Evolutionary conservation across 2,797 vertebrate genomes (phyloP).

Genomic region (Cuniculus paca): DNA sequence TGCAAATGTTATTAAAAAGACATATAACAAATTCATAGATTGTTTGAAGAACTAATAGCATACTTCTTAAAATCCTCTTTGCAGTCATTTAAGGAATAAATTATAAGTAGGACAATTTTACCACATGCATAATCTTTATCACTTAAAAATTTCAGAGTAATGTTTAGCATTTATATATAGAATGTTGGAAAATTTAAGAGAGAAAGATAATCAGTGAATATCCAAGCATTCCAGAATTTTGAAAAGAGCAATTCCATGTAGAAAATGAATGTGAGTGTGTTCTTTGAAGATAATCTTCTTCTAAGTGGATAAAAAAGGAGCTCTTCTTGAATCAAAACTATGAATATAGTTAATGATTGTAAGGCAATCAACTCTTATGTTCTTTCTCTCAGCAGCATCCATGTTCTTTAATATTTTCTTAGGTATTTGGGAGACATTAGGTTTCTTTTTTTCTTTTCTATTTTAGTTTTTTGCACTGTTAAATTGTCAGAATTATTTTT

Average conservation of each 20-base stretch:
- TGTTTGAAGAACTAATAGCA: neutral
- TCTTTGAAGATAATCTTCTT: neutral
- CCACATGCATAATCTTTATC: neutral
- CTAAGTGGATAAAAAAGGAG: neutral
- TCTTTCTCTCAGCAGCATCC: neutral
- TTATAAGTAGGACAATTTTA: neutral
- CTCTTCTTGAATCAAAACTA: neutral
- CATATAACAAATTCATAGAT: neutral
- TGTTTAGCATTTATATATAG: neutral
- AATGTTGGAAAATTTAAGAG: neutral
- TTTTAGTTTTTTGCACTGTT: neutral
- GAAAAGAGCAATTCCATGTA: neutral
- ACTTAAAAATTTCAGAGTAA: neutral
- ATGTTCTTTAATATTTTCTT: neutral
- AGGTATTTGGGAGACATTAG: no score
- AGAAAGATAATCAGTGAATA: neutral
- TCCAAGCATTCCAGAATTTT: neutral
- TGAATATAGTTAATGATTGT: neutral
- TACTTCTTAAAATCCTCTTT: neutral
- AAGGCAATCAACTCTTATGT: neutral
- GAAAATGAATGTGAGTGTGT: neutral
- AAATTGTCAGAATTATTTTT: neutral
- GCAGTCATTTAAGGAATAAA: neutral
- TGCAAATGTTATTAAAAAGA: neutral
- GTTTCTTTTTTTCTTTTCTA: neutral